Evolutionary conservation across 2,888 invertebrate species (phyloP), one percentile per base, ranked within the genome.

Genomic region (Resseliella maxima): DNA sequence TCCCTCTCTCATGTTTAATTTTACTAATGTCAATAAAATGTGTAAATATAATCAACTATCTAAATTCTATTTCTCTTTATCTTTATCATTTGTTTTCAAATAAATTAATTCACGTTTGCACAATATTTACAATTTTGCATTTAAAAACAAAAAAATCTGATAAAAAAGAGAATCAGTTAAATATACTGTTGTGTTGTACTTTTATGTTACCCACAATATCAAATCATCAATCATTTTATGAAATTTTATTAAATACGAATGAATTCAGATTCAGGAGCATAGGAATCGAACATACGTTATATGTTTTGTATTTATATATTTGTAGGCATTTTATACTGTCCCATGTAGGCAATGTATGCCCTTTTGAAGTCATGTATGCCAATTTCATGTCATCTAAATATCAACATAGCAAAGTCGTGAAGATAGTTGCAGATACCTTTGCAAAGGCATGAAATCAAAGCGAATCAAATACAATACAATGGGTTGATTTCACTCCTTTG

Each of bases 41-140:
- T 72, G 72, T 72, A 72, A 72, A 72, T 72, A 72, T 72, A 72
- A 72, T 72, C 72, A 72, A 72, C 72, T 72, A 72, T 72, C 72
- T 72, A 72, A 72, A 59, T 12, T 8, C 12, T 41, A 8, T 41
- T 8, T 41, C 12, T 41, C 12, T 41, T 41, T 41, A 12, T 41
- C 12, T 5, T 41, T 41, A 12, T 41, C 12, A 41, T 41, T 41
- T 50, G 3, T 72, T 72, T 35, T 72, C 31, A 35, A 72, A 72
- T 18, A 72, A 72, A 72, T 72, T 15, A 72, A 72, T 72, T 72
- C 72, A 72, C 72, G n/a, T 72, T 72, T 72, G 72, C 72, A 72
- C 15, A 72, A 72, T 31, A 72, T 72, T 12, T 72, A 72, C 31
- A 31, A 31, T 31, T n/a, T 72, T 72, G 27, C 72, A 12, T 72